phyloP scores from a whole-genome alignment of 2,888 invertebrate species.

The Nomada ferruginata region DNA sequence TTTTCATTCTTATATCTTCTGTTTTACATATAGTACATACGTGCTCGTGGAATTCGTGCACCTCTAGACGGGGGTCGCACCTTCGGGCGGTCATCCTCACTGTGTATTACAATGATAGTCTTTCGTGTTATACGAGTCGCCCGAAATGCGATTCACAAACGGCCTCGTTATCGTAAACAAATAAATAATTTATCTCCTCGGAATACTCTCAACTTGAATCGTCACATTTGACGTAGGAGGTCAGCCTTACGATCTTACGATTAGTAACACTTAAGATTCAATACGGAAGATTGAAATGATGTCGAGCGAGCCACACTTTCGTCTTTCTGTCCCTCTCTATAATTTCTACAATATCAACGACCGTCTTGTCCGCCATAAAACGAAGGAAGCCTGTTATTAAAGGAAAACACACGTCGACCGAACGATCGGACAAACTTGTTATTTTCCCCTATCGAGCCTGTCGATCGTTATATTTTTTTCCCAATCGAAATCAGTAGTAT shows the following conservation, averaged over 20 bases:
- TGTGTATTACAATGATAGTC: constrained; percentile 60
- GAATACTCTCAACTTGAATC: constrained; percentile 72
- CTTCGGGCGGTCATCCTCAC: constrained; percentile 54
- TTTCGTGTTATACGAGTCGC: constrained; percentile 52
- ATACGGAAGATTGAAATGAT: constrained; percentile 73
- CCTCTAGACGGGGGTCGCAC: constrained; percentile 65
- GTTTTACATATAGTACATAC: constrained; percentile 63
- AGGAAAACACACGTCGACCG: constrained; percentile 31
- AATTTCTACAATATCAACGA: constrained; percentile 34
- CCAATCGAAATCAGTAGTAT: background rate
- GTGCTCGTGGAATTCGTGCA: constrained; percentile 60
- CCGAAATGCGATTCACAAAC: constrained; percentile 63
- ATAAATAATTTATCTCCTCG: constrained; percentile 74
- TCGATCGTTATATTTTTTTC: too few species aligned
- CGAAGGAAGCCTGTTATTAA: constrained; percentile 40
- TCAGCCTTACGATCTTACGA: constrained; percentile 77
- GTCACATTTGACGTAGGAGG: constrained; percentile 71
- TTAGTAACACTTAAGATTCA: constrained; percentile 75
- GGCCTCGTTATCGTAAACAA: constrained; percentile 71
- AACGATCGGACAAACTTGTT: constrained; percentile 19
- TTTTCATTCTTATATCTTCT: constrained; percentile 21
- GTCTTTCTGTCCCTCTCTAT: constrained; percentile 37
- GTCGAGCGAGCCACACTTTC: constrained; percentile 53
- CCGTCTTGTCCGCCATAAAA: constrained; percentile 23
- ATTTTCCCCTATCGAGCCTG: background rate